Base-by-base conservation (phyloP, 2,797 vertebrate genomes). In the Pampus argenteus region DNA sequence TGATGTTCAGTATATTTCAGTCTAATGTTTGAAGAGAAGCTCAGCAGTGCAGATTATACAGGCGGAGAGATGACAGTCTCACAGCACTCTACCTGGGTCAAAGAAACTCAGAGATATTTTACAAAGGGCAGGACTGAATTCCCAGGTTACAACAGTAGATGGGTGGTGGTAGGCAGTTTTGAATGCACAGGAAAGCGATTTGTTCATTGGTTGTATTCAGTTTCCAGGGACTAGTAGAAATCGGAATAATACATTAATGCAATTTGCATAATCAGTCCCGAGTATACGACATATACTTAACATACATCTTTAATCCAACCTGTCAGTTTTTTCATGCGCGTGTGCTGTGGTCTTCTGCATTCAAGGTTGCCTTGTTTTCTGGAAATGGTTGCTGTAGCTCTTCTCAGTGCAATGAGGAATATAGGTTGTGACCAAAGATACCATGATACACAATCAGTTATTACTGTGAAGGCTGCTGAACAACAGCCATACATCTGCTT, bases 381-480 rank as follows among this genome's bases (percentile, higher is more conserved):
- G 66, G 97, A 98, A 85, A 97, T 97, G 0, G 96, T 95, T 97
- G 89, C 97, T 98, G 89, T 98, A 99, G 47, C 97, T 97, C 26
- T 98, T 97, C 17, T 98, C 97, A 0, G 96, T 96, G 83, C 97
- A 99, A 5, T 96, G 96, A 0, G 97, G 98, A 50, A 97, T 92
- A 80, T 96, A 98, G n/a, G 92, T 50, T 70, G 50, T 63, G 68
- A 62, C 36, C 28, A 68, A 74, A 51, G 51, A 84, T 73, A 78
- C 83, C 60, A 74, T 36, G 13, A 36, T 36, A 10, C 34, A 79
- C 80, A 78, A 89, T 91, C 82, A n/a, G n/a, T n/a, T n/a, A n/a
- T n/a, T n/a, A 88, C 78, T 76, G 74, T 83, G 79, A 87, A 86
- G 87, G 88, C 83, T 85, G 79, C 72, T 66, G 77, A 81, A 85